Percentiles rank a stretch among this genome's conserved stretches.
Evolutionary conservation across 2,888 invertebrate species (phyloP).

Genomic region (Glaucopsyche alexis): DNA sequence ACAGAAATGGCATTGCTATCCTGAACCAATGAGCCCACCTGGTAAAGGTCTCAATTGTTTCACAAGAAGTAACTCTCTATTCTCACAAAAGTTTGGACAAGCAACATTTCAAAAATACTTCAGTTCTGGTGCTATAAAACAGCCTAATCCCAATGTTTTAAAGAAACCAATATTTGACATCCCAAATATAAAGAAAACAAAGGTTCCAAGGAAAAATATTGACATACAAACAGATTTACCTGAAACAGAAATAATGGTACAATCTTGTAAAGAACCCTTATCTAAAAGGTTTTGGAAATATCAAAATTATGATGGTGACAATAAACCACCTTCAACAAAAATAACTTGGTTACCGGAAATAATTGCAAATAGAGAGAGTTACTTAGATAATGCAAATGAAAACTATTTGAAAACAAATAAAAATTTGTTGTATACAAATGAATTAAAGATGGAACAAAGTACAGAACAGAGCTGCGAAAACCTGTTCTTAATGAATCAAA

Average conservation of each 20-base stretch:
- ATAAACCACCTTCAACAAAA: too few relatives aligned
- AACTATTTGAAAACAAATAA: background rate
- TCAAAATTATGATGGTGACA: background rate
- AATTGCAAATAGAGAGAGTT: background rate
- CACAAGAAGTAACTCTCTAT: background rate
- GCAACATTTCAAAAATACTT: constrained; percentile 13
- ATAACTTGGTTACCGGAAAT: too few relatives aligned
- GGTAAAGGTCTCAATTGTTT: constrained; percentile 28
- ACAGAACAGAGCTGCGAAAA: background rate
- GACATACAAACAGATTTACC: constrained; percentile 17
- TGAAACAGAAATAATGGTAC: constrained; percentile 16
- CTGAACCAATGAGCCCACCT: constrained; percentile 50
- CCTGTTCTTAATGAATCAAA: background rate
- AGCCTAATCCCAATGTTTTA: background rate
- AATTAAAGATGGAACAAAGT: background rate
- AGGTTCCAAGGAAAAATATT: background rate
- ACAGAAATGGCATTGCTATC: constrained; percentile 45
- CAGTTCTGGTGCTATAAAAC: background rate
- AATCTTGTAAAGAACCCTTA: constrained; percentile 9
- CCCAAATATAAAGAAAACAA: background rate
- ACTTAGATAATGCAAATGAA: background rate
- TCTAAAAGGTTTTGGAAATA: constrained; percentile 12
- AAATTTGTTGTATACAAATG: background rate
- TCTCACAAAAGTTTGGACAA: constrained; percentile 3
- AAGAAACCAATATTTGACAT: background rate